Evolutionary conservation across 2,113 vertebrate species (phyloP).

Genomic region (Myrmecophaga tridactyla): DNA sequence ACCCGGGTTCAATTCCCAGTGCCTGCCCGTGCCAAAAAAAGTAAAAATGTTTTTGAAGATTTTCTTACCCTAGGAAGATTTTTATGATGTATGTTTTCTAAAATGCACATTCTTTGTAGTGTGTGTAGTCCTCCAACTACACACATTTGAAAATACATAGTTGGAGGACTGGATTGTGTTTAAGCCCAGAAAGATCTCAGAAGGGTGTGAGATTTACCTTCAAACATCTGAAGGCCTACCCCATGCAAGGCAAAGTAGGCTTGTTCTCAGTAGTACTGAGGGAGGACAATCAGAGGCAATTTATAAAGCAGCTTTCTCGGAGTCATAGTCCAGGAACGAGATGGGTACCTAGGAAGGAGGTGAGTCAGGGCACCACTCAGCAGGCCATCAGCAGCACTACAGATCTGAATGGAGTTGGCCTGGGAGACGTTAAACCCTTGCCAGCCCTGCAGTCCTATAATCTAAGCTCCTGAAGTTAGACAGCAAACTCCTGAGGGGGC

Average conservation of each 20-base stretch:
- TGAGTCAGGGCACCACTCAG: no score
- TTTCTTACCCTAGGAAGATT: not conserved
- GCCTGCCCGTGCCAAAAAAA: no score
- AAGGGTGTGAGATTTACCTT: not conserved
- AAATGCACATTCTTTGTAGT: not conserved
- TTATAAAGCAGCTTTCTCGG: not conserved
- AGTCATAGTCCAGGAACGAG: not conserved
- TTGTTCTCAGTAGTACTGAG: not conserved
- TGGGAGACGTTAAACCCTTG: not conserved
- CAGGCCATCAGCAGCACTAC: no score
- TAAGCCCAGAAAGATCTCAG: not conserved
- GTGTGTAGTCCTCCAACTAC: no score
- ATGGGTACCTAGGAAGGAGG: not conserved
- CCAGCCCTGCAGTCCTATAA: not conserved
- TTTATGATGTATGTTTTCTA: not conserved
- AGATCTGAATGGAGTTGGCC: not conserved
- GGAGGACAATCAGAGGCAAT: not conserved
- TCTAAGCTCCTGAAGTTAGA: not conserved
- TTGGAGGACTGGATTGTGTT: not conserved
- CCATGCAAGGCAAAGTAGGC: not conserved
- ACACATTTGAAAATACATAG: not conserved
- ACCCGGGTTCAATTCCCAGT: no score
- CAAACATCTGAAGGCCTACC: not conserved
- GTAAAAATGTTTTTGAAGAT: not conserved
- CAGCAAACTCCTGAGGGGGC: not conserved